Evolutionary conservation across 2,797 vertebrate species (phyloP).

Genomic region (Apogon talboti): DNA sequence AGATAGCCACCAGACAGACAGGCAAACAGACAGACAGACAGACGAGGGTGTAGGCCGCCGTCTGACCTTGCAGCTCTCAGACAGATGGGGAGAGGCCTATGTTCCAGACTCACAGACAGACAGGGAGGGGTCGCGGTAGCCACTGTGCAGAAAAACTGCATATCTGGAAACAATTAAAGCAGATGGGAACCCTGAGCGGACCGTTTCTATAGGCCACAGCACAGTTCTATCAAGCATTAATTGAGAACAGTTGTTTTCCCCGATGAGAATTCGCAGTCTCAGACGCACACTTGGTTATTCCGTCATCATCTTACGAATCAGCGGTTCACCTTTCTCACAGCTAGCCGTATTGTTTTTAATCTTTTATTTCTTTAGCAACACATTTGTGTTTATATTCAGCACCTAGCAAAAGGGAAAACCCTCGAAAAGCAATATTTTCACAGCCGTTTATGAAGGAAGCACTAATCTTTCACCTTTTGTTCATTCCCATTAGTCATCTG

Average conservation of each 20-base stretch:
- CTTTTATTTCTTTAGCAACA: slow-evolving; percentile 25
- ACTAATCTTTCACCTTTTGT: slow-evolving; percentile 51
- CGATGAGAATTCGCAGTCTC: slow-evolving; percentile 20
- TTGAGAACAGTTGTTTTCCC: slow-evolving; percentile 35
- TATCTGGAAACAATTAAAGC: slow-evolving; percentile 81
- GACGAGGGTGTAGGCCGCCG: slow-evolving; percentile 59
- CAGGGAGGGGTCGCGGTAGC: slow-evolving; percentile 76
- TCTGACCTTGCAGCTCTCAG: slow-evolving; percentile 74
- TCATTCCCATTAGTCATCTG: slow-evolving; percentile 52
- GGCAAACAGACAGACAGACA: slow-evolving; percentile 42
- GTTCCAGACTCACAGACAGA: slow-evolving; percentile 74
- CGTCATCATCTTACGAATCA: slow-evolving; percentile 9
- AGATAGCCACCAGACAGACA: slow-evolving; percentile 70
- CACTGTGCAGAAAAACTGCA: slow-evolving; percentile 72
- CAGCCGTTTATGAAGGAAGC: slow-evolving; percentile 46
- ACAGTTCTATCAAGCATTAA: slow-evolving; percentile 40
- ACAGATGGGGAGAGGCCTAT: slow-evolving; percentile 67
- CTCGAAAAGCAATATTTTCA: slow-evolving; percentile 59
- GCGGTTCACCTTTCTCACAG: slow-evolving; percentile 12
- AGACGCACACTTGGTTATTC: slow-evolving; percentile 24
- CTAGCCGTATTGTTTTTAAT: slow-evolving; percentile 16
- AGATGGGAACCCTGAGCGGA: slow-evolving; percentile 56
- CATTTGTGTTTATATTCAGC: slow-evolving; percentile 42
- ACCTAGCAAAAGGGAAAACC: slow-evolving; percentile 44
- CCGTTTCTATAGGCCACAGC: slow-evolving; percentile 48